These are phyloP conservation scores for Cecropterus lyciades DNA, from an alignment of 1,140 invertebrate genomes.

Conservation along the genomic window DNA sequence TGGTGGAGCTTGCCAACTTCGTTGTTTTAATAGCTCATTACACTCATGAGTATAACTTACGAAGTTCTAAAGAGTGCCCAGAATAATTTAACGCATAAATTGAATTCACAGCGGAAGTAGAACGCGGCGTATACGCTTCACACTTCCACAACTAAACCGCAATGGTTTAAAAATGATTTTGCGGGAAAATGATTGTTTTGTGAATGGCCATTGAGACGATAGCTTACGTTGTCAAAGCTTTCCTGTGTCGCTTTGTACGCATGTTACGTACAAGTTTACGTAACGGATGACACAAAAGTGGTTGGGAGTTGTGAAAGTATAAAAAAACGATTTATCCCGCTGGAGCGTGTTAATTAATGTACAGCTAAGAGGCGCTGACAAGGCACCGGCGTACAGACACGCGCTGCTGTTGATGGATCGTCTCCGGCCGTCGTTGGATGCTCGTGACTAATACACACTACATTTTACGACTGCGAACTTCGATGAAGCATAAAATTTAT, in stretches of 20 bases:
- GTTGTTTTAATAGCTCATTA: slow-evolving; percentile 63
- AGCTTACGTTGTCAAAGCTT: background rate
- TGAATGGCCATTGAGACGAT: slow-evolving; percentile 13
- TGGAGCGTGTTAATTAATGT: slow-evolving; percentile 66
- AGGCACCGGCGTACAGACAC: slow-evolving; percentile 45
- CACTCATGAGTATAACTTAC: slow-evolving; percentile 48
- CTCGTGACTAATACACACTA: slow-evolving; percentile 63
- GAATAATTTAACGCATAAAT: slow-evolving; percentile 58
- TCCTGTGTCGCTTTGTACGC: slow-evolving; percentile 1
- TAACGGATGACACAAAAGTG: slow-evolving; percentile 28
- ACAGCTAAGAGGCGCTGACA: slow-evolving; percentile 57
- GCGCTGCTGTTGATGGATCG: slow-evolving; percentile 60
- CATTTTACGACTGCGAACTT: slow-evolving; percentile 65
- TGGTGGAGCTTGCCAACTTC: slow-evolving; percentile 51
- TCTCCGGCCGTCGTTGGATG: slow-evolving; percentile 46
- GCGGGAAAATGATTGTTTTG: slow-evolving; percentile 8
- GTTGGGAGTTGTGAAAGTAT: slow-evolving; percentile 10
- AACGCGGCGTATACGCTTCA: slow-evolving; percentile 40
- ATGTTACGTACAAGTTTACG: slow-evolving; percentile 24
- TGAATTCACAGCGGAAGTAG: slow-evolving; percentile 47
- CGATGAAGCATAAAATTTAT: slow-evolving; percentile 65
- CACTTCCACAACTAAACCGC: slow-evolving; percentile 37
- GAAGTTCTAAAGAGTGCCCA: slow-evolving; percentile 48
- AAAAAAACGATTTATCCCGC: slow-evolving; percentile 18
- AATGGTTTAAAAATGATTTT: slow-evolving; percentile 19